Percentiles rank a stretch among this genome's conserved stretches.
These are phyloP conservation scores for Bradypodion ventrale DNA, from an alignment of 2,797 vertebrate species.

Conservation along the genomic window DNA sequence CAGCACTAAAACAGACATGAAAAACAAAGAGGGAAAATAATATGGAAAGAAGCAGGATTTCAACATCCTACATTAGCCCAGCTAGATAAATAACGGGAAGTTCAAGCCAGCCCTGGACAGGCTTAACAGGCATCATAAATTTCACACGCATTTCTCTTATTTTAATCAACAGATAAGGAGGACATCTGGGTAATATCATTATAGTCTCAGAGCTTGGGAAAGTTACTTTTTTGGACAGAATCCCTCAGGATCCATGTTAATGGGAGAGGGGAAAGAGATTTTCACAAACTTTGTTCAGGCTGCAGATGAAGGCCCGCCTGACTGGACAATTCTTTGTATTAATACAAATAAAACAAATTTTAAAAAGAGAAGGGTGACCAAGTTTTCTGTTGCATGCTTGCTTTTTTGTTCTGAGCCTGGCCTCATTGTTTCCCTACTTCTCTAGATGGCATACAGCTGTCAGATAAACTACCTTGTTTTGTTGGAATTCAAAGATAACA, in stretches of 20 bases:
- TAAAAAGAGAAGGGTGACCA: background rate
- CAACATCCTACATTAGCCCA: background rate
- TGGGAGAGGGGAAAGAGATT: no score
- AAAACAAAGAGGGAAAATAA: background rate
- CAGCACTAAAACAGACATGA: background rate
- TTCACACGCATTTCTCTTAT: background rate
- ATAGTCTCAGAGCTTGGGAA: no score
- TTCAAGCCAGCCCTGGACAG: background rate
- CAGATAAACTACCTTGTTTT: background rate
- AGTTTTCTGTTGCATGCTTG: background rate
- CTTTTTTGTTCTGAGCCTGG: background rate
- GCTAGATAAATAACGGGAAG: background rate
- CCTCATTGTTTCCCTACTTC: background rate
- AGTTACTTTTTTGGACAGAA: no score
- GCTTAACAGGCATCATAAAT: background rate
- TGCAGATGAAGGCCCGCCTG: background rate
- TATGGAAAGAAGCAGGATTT: background rate
- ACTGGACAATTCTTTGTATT: background rate
- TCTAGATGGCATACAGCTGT: background rate
- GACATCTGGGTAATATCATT: background rate
- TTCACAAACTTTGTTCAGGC: background rate
- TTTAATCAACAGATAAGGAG: background rate
- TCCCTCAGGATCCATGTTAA: no score
- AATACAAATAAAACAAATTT: background rate
- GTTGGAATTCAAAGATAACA: background rate